A percentile compares a stretch with the other conserved stretches of the same genome.
Conservation (phyloP, 2,888 invertebrate genomes). For the Diarsia rubi region DNA sequence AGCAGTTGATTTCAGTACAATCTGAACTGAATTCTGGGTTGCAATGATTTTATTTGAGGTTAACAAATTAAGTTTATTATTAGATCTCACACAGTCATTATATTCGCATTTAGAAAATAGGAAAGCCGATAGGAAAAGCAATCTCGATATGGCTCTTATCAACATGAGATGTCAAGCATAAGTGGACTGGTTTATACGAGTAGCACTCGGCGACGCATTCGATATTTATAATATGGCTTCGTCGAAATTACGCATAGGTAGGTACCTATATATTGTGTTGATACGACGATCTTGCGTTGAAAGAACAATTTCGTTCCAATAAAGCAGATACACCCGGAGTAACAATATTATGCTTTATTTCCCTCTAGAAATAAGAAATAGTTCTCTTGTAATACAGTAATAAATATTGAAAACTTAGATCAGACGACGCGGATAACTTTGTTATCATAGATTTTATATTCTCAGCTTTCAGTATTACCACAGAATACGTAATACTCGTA, state of each 20-base stretch:
- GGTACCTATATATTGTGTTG: background rate
- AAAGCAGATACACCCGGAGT: slow-evolving; percentile 31
- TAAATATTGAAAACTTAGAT: slow-evolving; percentile 42
- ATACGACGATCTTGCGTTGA: slow-evolving; percentile 9
- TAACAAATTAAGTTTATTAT: background rate
- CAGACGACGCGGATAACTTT: slow-evolving; percentile 12
- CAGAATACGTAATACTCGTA: background rate
- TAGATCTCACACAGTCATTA: background rate
- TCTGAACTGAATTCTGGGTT: background rate
- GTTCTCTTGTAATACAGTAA: slow-evolving; percentile 32
- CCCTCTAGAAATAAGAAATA: slow-evolving; percentile 27
- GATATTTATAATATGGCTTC: slow-evolving; percentile 28
- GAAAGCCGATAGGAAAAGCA: slow-evolving; percentile 4
- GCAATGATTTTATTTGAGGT: background rate
- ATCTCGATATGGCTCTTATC: slow-evolving; percentile 18
- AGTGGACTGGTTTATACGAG: slow-evolving; percentile 19
- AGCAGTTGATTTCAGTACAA: background rate
- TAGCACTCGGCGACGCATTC: slow-evolving; percentile 26
- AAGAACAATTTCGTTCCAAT: slow-evolving; percentile 41
- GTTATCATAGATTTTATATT: slow-evolving; percentile 10
- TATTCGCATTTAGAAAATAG: slow-evolving; percentile 10
- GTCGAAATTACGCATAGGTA: background rate
- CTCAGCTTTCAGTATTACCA: slow-evolving; percentile 9
- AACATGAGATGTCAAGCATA: slow-evolving; percentile 26
- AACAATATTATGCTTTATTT: slow-evolving; percentile 15